Base-by-base conservation (phyloP, 2,888 invertebrate genomes). In the Andrena haemorrhoa region DNA sequence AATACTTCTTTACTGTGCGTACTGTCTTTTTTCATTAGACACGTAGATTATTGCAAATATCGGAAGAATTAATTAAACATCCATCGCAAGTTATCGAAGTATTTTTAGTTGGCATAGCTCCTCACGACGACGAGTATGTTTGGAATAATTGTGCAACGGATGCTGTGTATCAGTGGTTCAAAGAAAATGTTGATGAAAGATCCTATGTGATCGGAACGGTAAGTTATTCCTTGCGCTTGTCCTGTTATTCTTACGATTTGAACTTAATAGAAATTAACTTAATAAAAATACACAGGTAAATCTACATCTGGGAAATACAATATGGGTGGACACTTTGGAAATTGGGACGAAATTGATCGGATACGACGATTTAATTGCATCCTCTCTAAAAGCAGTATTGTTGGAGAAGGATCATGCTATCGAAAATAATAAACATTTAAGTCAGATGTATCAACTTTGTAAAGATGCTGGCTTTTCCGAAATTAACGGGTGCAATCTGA, bases 261-360 rank as follows among this genome's bases (percentile, higher is more conserved):
- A 33, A 33, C 3, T 20, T 70, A 47, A 23, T 63, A 26, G 7
- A 35, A n/a, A 41, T 12, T 12, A 41, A 41, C 12, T 41, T 16
- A 8, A 56, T 66, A 10, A 31, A 47, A 60, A 53, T 78, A 8
- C 74, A 10, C 58, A 95, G 90, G 94, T 96, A 51, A 91, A 93
- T 7, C 91, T 96, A 82, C 95, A 96, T 66, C 89, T 97, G 35
- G 95, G 95, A 0, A 95, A 96, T 80, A 95, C 95, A 0, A 90
- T 97, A 51, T 96, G 97, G 95, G 94, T 97, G 1, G 95, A 96
- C 71, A 95, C 96, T 2, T 91, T 97, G 53, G 95, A 95, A 89
- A 94, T 95, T 35, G 95, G 95, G 79, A 95, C 95, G 83, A 94
- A 95, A 76, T 92, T 96, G 29, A 91, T 94, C 0, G 94, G 95